These are phyloP conservation scores for Aphodius granarius DNA, from an alignment of 2,888 invertebrate genomes.

Conservation along the genomic window DNA sequence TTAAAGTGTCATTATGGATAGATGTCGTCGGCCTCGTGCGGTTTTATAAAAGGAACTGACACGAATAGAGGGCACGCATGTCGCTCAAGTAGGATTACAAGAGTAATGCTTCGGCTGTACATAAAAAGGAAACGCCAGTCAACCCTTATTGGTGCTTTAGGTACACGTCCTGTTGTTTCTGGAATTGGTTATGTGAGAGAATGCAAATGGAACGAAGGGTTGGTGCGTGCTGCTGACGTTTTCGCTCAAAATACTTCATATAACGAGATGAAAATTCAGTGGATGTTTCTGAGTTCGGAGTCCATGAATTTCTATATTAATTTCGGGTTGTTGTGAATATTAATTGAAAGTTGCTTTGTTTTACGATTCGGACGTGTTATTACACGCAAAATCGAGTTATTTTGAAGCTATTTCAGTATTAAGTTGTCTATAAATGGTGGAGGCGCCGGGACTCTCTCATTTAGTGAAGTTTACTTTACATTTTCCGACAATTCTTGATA, in stretches of 20 bases:
- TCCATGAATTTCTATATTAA: background rate
- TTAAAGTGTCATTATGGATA: background rate
- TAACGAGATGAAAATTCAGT: background rate
- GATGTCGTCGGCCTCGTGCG: background rate
- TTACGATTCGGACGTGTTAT: background rate
- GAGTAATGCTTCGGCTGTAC: background rate
- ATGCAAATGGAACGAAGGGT: background rate
- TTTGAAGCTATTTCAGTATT: too few relatives aligned
- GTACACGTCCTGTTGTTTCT: background rate
- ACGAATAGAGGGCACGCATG: background rate
- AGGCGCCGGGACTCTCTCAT: background rate
- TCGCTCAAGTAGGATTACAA: background rate
- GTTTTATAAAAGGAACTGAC: background rate
- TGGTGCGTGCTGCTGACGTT: background rate
- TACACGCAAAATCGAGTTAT: too few relatives aligned
- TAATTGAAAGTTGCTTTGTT: background rate
- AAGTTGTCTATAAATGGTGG: background rate
- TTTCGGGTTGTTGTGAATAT: background rate
- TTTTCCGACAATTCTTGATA: background rate
- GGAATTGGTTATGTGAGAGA: background rate
- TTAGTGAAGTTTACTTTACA: too few relatives aligned
- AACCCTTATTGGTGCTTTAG: background rate
- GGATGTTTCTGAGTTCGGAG: background rate
- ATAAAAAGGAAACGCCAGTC: background rate
- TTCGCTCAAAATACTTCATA: background rate